Evolutionary conservation across 1,140 invertebrate species (phyloP).

Genomic region (Hetaerina americana): DNA sequence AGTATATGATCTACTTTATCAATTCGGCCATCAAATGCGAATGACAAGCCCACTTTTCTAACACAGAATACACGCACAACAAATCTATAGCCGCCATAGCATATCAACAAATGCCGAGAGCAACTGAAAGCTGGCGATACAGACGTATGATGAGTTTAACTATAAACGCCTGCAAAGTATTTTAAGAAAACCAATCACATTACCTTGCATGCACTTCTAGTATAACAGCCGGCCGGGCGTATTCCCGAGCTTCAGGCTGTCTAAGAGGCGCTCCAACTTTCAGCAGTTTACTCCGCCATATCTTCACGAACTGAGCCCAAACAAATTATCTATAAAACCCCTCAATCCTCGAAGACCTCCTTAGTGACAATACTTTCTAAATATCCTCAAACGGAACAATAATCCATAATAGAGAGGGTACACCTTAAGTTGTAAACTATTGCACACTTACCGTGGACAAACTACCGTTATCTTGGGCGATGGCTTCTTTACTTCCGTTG

Average conservation of each 20-base stretch:
- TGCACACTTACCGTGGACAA: slow-evolving; percentile 21
- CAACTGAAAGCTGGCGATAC: background rate
- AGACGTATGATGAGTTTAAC: background rate
- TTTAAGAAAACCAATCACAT: slow-evolving; percentile 6
- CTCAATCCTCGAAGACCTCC: slow-evolving; percentile 7
- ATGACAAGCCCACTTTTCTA: too few relatives aligned
- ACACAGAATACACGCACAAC: background rate
- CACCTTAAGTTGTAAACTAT: slow-evolving; percentile 11
- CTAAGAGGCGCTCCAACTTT: slow-evolving; percentile 11
- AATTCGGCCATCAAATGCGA: too few relatives aligned
- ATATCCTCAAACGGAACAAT: slow-evolving; percentile 17
- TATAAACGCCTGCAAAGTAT: background rate
- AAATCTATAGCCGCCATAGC: background rate
- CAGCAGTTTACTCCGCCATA: slow-evolving; percentile 8
- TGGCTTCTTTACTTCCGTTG: slow-evolving; percentile 23
- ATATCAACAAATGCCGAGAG: background rate
- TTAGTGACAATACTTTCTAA: slow-evolving; percentile 4
- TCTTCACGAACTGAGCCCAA: slow-evolving; percentile 5
- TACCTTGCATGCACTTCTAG: slow-evolving; percentile 2
- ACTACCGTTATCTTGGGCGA: slow-evolving; percentile 34
- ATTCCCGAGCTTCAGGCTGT: slow-evolving; percentile 8
- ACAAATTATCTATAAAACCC: slow-evolving; percentile 9
- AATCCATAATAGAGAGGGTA: slow-evolving; percentile 7
- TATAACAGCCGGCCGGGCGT: background rate
- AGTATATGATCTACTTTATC: too few relatives aligned